phyloP scores from a whole-genome alignment of 2,113 vertebrate genomes.

The Indicator maculatus region DNA sequence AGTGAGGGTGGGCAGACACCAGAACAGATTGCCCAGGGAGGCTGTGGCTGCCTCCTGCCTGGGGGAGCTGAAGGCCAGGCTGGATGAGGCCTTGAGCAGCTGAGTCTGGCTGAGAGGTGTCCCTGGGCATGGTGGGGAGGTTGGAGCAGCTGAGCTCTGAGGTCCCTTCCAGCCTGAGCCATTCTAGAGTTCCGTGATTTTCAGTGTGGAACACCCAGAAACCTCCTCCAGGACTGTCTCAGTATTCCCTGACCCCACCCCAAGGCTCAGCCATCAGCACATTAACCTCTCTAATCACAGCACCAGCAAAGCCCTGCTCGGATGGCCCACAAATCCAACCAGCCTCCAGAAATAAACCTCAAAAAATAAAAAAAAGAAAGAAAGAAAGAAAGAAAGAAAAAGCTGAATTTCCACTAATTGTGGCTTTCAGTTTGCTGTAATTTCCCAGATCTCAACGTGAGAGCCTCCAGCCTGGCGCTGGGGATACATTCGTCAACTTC shows the following conservation, averaged over 20 bases:
- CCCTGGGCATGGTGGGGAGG: too few relatives aligned
- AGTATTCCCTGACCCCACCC: neutral
- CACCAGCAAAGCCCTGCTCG: constrained; percentile 39
- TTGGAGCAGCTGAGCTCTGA: too few relatives aligned
- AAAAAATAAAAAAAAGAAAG: neutral
- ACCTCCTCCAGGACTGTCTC: neutral
- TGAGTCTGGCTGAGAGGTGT: too few relatives aligned
- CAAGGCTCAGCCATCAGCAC: constrained; percentile 31
- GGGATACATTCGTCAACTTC: constrained; percentile 71
- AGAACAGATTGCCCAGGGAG: too few relatives aligned
- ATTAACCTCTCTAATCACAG: constrained; percentile 22
- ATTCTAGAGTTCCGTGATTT: neutral
- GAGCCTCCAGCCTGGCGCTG: constrained; percentile 38
- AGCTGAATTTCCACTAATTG: constrained; percentile 59
- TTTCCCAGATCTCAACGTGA: constrained; percentile 68
- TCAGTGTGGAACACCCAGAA: neutral
- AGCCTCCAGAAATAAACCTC: constrained; percentile 65
- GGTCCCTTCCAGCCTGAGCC: too few relatives aligned
- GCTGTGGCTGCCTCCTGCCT: too few relatives aligned
- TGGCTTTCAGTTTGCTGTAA: constrained; percentile 59
- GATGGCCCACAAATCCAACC: constrained; percentile 56
- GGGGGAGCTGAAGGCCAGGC: too few relatives aligned
- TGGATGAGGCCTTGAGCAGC: too few relatives aligned
- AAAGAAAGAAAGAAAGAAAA: too few relatives aligned
- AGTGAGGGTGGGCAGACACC: too few relatives aligned